A percentile compares a stretch with the other conserved stretches of the same genome.
These are phyloP conservation scores for Coleophora flavipennella DNA, from an alignment of 2,888 invertebrate genomes.

Conservation along the genomic window DNA sequence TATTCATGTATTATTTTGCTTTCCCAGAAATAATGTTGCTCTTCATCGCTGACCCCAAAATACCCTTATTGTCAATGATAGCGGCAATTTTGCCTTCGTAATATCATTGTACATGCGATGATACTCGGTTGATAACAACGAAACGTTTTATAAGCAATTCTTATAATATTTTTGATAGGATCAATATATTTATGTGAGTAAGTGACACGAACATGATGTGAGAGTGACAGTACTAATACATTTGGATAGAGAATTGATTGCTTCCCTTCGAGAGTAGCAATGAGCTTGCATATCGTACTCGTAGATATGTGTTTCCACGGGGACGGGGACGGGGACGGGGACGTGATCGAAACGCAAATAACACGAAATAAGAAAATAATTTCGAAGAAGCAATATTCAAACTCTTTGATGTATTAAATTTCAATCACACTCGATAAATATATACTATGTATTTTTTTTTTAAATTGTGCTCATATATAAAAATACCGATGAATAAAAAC, in stretches of 20 bases:
- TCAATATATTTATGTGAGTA: not conserved
- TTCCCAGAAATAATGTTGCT: constrained; percentile 26
- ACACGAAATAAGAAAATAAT: constrained; percentile 1
- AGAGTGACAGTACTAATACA: constrained; percentile 3
- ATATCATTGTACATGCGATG: constrained; percentile 27
- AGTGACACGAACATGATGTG: not conserved
- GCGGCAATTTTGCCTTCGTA: constrained; percentile 30
- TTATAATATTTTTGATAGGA: constrained; percentile 11
- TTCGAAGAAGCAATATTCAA: constrained; percentile 4
- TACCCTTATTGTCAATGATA: constrained; percentile 34
- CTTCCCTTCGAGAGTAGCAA: constrained; percentile 5
- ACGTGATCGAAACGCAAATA: constrained; percentile 10
- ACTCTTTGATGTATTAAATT: not conserved
- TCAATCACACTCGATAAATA: too few species aligned
- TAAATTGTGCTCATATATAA: too few species aligned
- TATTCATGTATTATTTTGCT: constrained; percentile 30
- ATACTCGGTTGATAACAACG: constrained; percentile 15
- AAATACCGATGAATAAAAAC: not conserved
- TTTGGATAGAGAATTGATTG: constrained; percentile 9
- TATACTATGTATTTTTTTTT: too few species aligned
- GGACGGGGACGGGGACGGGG: constrained; percentile 1
- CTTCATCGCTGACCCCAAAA: constrained; percentile 22
- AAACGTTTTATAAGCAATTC: too few species aligned
- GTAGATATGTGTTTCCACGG: constrained; percentile 4
- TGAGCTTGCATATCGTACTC: constrained; percentile 14